Evolutionary conservation across 2,888 invertebrate genomes (phyloP).

Genomic region (Amorpha juglandis): DNA sequence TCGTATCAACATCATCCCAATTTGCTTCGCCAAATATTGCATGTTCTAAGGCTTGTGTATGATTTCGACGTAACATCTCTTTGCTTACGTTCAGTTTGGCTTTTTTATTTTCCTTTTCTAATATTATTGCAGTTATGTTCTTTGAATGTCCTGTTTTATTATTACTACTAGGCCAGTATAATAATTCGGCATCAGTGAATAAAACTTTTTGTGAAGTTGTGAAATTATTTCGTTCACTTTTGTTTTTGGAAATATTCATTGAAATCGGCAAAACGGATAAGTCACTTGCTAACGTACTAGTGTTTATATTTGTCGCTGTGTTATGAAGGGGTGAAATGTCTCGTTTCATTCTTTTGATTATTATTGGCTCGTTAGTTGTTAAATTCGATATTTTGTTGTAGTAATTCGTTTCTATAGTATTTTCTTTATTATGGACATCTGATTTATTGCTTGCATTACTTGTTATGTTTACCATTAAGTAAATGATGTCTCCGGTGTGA

Average conservation of each 20-base stretch:
- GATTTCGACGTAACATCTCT: slow-evolving; percentile 60
- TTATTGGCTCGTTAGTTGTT: slow-evolving; percentile 43
- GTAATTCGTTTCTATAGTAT: slow-evolving; percentile 68
- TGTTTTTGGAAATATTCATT: slow-evolving; percentile 8
- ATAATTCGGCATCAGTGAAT: slow-evolving; percentile 57
- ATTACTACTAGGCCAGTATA: slow-evolving; percentile 66
- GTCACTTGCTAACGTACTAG: neutral
- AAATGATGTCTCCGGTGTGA: slow-evolving; percentile 53
- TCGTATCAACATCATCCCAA: slow-evolving; percentile 72
- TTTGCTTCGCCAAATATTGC: slow-evolving; percentile 73
- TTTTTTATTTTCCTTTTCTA: slow-evolving; percentile 68
- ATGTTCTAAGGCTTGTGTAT: slow-evolving; percentile 61
- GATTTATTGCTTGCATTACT: slow-evolving; percentile 56
- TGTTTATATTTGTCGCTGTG: neutral
- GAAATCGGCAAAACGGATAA: slow-evolving; percentile 13
- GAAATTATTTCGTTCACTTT: slow-evolving; percentile 32
- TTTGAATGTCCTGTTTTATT: slow-evolving; percentile 40
- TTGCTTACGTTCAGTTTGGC: slow-evolving; percentile 64
- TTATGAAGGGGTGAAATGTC: slow-evolving; percentile 25
- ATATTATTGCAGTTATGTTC: slow-evolving; percentile 66
- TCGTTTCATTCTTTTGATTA: slow-evolving; percentile 27
- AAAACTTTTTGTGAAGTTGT: slow-evolving; percentile 56
- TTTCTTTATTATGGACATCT: slow-evolving; percentile 53
- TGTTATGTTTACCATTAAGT: slow-evolving; percentile 59
- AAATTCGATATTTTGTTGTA: slow-evolving; percentile 43